Percentiles rank a stretch among this genome's conserved stretches.
Conservation (phyloP, 2,888 invertebrate species). For the Myopa tessellatipennis region DNA sequence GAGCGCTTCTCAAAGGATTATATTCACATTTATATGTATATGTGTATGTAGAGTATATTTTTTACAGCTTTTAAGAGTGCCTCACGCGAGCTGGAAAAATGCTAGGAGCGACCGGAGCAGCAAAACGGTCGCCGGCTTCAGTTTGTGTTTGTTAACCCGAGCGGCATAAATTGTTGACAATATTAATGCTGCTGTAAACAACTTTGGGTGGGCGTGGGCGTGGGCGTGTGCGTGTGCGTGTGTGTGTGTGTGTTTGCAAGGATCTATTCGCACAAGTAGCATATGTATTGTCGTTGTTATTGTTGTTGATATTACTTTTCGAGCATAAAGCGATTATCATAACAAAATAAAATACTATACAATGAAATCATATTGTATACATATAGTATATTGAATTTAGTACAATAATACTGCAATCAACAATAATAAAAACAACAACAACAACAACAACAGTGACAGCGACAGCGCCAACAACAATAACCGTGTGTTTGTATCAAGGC, state of each 20-base stretch:
- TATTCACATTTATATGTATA: no score
- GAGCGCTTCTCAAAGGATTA: neutral
- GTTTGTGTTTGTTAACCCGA: conserved; percentile 29
- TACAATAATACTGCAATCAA: conserved; percentile 38
- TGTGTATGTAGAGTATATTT: no score
- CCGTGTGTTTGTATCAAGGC: neutral
- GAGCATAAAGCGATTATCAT: conserved; percentile 13
- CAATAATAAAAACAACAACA: conserved; percentile 13
- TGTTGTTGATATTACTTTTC: conserved; percentile 8
- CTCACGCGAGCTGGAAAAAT: no score
- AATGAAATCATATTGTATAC: neutral
- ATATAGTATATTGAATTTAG: conserved; percentile 15
- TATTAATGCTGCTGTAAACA: conserved; percentile 4
- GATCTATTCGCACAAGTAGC: neutral
- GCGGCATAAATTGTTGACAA: conserved; percentile 42
- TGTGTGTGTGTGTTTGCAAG: neutral
- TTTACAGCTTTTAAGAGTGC: no score
- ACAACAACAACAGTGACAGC: conserved; percentile 33
- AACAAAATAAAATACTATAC: conserved; percentile 2
- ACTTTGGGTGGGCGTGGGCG: neutral
- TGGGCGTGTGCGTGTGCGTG: neutral
- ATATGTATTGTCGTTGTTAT: neutral
- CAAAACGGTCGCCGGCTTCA: no score
- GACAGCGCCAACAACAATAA: neutral
- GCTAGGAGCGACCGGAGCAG: no score